These are phyloP conservation scores for Carollia perspicillata DNA, from an alignment of 2,113 vertebrate species.

Conservation along the genomic window DNA sequence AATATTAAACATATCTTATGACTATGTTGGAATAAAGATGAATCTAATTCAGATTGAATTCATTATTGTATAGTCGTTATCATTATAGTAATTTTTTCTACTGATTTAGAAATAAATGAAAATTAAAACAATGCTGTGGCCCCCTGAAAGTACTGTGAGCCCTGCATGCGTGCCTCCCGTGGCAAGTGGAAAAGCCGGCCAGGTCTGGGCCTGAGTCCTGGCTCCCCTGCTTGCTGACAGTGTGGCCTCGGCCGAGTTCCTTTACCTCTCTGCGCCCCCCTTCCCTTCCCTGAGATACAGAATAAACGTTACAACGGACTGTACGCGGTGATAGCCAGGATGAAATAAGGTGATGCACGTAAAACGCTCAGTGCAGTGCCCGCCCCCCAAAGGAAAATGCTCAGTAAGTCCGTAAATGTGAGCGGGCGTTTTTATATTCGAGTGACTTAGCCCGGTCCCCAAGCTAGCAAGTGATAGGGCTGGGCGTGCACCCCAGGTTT, in stretches of 20 bases:
- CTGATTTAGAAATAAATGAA: background rate
- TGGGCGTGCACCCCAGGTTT: background rate
- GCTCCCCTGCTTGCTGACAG: background rate
- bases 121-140: background rate
- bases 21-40: background rate
- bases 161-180: fast-evolving
- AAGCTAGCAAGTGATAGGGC: background rate
- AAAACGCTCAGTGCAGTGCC: background rate
- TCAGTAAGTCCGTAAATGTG: background rate
- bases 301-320: background rate
- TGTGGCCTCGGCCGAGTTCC: background rate
- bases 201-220: background rate
- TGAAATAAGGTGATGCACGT: background rate
- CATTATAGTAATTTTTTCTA: background rate
- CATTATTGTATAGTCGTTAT: background rate
- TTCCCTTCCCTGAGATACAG: background rate
- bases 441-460: background rate
- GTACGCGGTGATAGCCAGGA: background rate
- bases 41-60: background rate
- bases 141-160: background rate
- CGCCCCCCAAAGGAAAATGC: background rate
- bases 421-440: background rate
- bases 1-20: background rate
- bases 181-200: background rate
- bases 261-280: background rate